Evolutionary conservation across 2,888 invertebrate genomes (phyloP).

Genomic region (Sthenelais limicola): DNA sequence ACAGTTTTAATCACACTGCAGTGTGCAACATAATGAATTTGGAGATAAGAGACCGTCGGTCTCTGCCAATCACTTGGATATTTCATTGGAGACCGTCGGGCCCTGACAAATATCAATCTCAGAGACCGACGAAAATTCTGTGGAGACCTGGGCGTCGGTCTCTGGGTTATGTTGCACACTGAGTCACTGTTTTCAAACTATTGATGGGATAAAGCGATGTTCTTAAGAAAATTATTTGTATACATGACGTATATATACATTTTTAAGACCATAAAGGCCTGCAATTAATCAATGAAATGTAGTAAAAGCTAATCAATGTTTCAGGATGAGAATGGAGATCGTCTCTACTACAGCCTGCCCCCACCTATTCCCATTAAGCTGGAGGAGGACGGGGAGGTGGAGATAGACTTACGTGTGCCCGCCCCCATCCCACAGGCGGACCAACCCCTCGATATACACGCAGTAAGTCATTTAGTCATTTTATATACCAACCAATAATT

Average conservation of each 20-base stretch:
- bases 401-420: slow-evolving; percentile 60
- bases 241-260: neutral
- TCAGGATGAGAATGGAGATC: slow-evolving; percentile 19
- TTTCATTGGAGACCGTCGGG: too few relatives aligned
- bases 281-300: neutral
- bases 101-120: too few relatives aligned
- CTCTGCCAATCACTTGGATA: too few relatives aligned
- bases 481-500: neutral
- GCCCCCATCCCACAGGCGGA: slow-evolving; percentile 57
- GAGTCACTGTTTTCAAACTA: neutral
- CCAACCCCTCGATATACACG: slow-evolving; percentile 59
- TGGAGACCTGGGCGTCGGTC: too few relatives aligned
- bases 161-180: too few relatives aligned
- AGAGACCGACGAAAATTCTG: too few relatives aligned
- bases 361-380: slow-evolving; percentile 60
- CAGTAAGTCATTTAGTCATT: slow-evolving; percentile 52
- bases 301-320: neutral
- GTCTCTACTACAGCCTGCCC: slow-evolving; percentile 61
- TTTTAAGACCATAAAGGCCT: neutral
- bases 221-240: too few relatives aligned
- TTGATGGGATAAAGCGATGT: neutral
- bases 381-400: slow-evolving; percentile 47
- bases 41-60: too few relatives aligned
- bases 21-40: too few relatives aligned
- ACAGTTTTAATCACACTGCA: neutral